These are phyloP conservation scores for Drosophila takahashii DNA, from an alignment of 1,140 invertebrate genomes.

Conservation along the genomic window DNA sequence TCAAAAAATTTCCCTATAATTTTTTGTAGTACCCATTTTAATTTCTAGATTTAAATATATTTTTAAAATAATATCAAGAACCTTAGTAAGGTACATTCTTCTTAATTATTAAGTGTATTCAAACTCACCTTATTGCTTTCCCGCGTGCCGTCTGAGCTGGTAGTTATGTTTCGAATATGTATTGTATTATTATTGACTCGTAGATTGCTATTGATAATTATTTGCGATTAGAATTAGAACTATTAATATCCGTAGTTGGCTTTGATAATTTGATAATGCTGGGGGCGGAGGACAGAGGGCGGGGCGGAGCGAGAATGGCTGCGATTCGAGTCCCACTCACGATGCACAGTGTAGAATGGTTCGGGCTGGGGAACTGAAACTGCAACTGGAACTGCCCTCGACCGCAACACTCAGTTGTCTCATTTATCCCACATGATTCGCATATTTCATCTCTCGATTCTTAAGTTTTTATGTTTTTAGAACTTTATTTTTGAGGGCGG, in stretches of 20 bases:
- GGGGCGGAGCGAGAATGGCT: constrained; percentile 18
- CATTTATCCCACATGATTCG: constrained; percentile 35
- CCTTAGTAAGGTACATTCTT: no score
- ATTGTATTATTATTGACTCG: constrained; percentile 28
- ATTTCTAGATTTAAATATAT: no score
- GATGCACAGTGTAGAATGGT: constrained; percentile 1
- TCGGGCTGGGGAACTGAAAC: no score
- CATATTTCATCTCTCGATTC: constrained; percentile 15
- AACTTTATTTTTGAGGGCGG: constrained; percentile 3
- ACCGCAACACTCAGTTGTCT: constrained; percentile 28
- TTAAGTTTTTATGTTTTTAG: constrained; percentile 40
- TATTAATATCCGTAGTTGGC: constrained; percentile 43
- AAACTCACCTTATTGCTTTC: constrained; percentile 56
- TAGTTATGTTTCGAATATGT: constrained; percentile 36
- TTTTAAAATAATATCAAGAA: no score
- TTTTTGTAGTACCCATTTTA: no score
- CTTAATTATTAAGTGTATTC: neutral
- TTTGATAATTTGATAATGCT: constrained; percentile 8
- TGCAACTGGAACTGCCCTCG: constrained; percentile 19
- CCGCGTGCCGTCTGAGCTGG: constrained; percentile 31
- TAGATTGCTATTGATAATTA: constrained; percentile 51
- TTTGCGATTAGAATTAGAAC: constrained; percentile 36
- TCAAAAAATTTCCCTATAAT: no score
- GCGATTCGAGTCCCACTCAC: constrained; percentile 11
- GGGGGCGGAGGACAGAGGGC: constrained; percentile 28